These are phyloP conservation scores for Nothobranchius kuhntae DNA, from an alignment of 2,113 vertebrate species.

Conservation along the genomic window DNA sequence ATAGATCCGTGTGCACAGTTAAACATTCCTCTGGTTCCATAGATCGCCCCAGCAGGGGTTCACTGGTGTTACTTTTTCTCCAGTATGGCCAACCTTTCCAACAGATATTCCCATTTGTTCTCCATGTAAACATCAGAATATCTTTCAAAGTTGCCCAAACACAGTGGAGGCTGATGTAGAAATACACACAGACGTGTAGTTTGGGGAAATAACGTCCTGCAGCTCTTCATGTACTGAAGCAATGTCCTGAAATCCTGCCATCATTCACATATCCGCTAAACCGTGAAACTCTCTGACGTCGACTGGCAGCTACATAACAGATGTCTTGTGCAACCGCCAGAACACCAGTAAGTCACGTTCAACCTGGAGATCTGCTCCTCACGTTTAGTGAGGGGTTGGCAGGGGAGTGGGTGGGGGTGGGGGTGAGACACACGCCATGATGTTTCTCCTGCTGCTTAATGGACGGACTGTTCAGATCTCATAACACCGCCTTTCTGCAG, in stretches of 20 bases:
- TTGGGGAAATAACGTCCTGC: too few species aligned
- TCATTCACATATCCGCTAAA: neutral
- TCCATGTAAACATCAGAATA: too few species aligned
- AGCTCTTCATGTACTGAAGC: too few species aligned
- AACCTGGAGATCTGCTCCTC: slow-evolving; percentile 10
- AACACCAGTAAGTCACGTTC: slow-evolving; percentile 29
- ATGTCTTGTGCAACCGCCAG: slow-evolving; percentile 14
- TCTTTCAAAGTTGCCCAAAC: too few species aligned
- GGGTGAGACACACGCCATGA: neutral
- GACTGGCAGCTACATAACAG: slow-evolving; percentile 34
- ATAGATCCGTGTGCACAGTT: too few species aligned
- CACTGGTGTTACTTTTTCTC: too few species aligned
- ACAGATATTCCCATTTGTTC: too few species aligned
- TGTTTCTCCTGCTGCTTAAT: slow-evolving; percentile 16
- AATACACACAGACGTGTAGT: too few species aligned
- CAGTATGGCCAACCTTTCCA: too few species aligned
- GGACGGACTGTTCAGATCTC: slow-evolving; percentile 5
- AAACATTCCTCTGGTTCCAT: too few species aligned
- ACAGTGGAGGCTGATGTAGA: too few species aligned
- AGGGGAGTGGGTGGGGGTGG: neutral
- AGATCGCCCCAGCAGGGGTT: too few species aligned
- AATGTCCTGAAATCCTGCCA: neutral
- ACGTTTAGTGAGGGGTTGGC: neutral
- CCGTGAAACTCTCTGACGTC: slow-evolving; percentile 3
- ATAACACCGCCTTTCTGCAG: slow-evolving; percentile 28